These are phyloP conservation scores for Acrobasis repandana DNA, from an alignment of 2,888 invertebrate genomes.

Conservation along the genomic window DNA sequence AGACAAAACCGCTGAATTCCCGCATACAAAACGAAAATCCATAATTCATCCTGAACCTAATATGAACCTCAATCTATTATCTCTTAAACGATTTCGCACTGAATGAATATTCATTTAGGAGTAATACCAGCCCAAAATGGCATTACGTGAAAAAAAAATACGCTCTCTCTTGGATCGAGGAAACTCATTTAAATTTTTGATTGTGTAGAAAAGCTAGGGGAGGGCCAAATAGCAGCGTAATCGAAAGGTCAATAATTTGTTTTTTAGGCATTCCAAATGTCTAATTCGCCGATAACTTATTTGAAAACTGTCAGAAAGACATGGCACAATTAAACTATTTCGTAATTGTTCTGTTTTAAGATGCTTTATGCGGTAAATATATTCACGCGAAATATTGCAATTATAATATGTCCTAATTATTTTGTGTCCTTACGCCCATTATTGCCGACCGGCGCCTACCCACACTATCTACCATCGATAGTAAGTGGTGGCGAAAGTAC, in stretches of 20 bases:
- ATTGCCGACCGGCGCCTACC: too few species aligned
- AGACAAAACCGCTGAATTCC: slow-evolving; percentile 50
- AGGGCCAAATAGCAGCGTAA: slow-evolving; percentile 55
- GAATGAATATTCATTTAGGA: slow-evolving; percentile 80
- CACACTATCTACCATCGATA: too few species aligned
- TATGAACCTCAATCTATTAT: slow-evolving; percentile 79
- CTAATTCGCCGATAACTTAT: slow-evolving; percentile 36
- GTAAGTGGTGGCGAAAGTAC: too few species aligned
- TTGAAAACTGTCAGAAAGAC: slow-evolving; percentile 31
- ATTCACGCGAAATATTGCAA: too few species aligned
- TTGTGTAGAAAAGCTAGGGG: slow-evolving; percentile 63
- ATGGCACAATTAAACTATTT: slow-evolving; percentile 25
- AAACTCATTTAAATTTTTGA: slow-evolving; percentile 80
- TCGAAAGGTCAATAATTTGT: slow-evolving; percentile 62
- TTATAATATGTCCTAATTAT: too few species aligned
- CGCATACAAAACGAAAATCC: slow-evolving; percentile 62
- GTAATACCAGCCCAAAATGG: slow-evolving; percentile 75
- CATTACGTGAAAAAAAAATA: slow-evolving; percentile 69
- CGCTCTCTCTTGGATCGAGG: slow-evolving; percentile 58
- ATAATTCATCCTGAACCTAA: slow-evolving; percentile 72
- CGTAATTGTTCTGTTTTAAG: too few species aligned
- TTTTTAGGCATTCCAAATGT: slow-evolving; percentile 43
- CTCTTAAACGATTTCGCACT: slow-evolving; percentile 77
- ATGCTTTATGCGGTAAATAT: too few species aligned
- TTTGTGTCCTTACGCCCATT: too few species aligned